Evolutionary conservation across 2,888 invertebrate genomes (phyloP), one percentile per base, ranked within the genome.

Genomic region (Campoplex capitator): DNA sequence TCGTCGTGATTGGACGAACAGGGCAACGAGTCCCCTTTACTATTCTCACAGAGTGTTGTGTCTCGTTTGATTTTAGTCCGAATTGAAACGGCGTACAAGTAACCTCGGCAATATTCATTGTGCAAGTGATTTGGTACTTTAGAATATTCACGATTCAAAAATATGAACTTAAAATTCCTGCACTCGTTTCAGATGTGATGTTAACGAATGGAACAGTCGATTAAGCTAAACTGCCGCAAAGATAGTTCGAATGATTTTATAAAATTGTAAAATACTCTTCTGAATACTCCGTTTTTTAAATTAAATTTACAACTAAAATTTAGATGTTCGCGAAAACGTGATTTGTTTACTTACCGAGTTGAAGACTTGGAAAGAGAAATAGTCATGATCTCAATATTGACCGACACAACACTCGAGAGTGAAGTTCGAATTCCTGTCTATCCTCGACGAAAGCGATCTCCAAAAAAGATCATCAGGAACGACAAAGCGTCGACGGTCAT

Each of bases 301-400:
- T 68, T 7, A 51, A 51, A 51, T 71, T 8, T 42, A 6, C 0
- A 23, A 23, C 23, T 68, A 16, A 51, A 51, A 71, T 71, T 8
- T 42, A 6, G 9, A 28, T 75, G 1, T 48, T 28, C 7, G 38
- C 2, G 23, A 45, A 58, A 28, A 3, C 38, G 13, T 23, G 28
- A 32, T 62, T 62, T 23, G 23, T n/a, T 35, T n/a, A 28, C 11
- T n/a, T 3, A 73, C n/a, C 38, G 16, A 56, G 11, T 16, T 23
- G 28, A 13, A 18, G 16, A 51, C n/a, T 48, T 56, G 54, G 56
- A 3, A 4, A 48, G 42, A 45, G 58, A 28, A 67, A n/a, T 45
- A 13, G 28, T n/a, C 28, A 86, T 86, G 87, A 62, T 84, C 35
- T 88, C 88, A n/a, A 88, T 88, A 62, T 68, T 89, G 42, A 89